Evolutionary conservation across 2,888 invertebrate genomes (phyloP).

Genomic region (Physocephala rufipes): DNA sequence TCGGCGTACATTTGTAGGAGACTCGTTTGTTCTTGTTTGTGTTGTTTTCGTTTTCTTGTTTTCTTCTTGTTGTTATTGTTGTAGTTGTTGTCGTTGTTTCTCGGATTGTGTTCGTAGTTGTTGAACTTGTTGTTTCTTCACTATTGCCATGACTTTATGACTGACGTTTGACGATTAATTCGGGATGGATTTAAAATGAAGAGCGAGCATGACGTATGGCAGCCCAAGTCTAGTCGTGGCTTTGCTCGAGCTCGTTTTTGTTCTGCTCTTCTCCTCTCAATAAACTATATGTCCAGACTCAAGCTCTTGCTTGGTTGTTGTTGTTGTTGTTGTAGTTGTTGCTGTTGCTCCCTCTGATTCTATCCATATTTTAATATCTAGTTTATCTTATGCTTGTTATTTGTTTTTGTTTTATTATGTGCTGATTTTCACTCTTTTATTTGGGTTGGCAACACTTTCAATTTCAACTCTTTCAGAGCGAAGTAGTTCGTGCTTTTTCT

Average conservation of each 20-base stretch:
- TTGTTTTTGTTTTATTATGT: conserved; percentile 6
- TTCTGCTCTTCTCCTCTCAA: no score
- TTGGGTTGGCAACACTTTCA: conserved; percentile 34
- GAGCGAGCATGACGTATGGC: conserved; percentile 19
- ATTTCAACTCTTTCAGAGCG: conserved; percentile 10
- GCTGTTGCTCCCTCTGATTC: conserved; percentile 4
- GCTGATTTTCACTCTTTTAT: conserved; percentile 11
- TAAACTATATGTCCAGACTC: no score
- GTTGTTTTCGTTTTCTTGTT: neutral
- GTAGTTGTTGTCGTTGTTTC: neutral
- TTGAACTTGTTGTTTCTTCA: neutral
- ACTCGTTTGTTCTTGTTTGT: no score
- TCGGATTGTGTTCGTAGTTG: neutral
- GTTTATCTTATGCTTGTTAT: neutral
- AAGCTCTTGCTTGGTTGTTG: neutral
- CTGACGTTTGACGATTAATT: no score
- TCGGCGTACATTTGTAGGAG: no score
- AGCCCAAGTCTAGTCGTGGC: neutral
- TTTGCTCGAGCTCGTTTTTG: neutral
- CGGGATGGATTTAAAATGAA: conserved; percentile 7
- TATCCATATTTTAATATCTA: conserved; percentile 2
- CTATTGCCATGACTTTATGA: conserved; percentile 17
- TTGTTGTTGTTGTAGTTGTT: neutral
- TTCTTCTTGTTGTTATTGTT: neutral
- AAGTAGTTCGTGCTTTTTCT: neutral